Percentiles rank a stretch among this genome's conserved stretches.
These are phyloP conservation scores for Drosophila paranaensis DNA, from an alignment of 2,888 invertebrate genomes.

Conservation along the genomic window DNA sequence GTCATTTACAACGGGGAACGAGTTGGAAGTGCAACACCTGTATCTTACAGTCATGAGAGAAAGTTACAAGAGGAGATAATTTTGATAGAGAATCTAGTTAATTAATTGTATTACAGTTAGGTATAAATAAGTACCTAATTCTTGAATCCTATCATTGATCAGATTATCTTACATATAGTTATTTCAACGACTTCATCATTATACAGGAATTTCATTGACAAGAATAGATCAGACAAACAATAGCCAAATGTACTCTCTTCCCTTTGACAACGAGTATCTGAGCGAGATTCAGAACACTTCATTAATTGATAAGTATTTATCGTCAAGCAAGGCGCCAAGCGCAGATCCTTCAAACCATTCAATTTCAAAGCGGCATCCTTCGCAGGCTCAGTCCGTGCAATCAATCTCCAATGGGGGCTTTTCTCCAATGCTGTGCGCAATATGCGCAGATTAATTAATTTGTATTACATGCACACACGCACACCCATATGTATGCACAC, in stretches of 20 bases:
- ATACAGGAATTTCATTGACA: too few species aligned
- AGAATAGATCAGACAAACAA: too few species aligned
- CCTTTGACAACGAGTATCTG: background rate
- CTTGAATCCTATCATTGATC: too few species aligned
- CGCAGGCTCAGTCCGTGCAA: constrained; percentile 32
- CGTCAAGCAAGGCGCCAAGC: background rate
- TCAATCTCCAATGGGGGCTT: constrained; percentile 62
- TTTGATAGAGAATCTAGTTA: background rate
- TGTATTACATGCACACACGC: constrained; percentile 63
- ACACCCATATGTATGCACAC: background rate
- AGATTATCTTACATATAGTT: too few species aligned
- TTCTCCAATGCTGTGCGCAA: constrained; percentile 54
- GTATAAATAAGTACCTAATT: background rate
- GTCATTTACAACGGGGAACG: constrained; percentile 59
- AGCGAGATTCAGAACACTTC: background rate
- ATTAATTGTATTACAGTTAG: background rate
- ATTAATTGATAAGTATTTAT: constrained; percentile 19
- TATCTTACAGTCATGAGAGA: background rate
- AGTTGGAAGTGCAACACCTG: background rate
- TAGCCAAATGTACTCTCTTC: background rate
- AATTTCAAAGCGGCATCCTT: constrained; percentile 1
- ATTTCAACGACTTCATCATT: background rate
- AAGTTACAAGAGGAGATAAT: background rate
- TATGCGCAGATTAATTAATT: constrained; percentile 76
- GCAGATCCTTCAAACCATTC: background rate